phyloP scores from a whole-genome alignment of 2,888 invertebrate genomes.

The Myopa tessellatipennis region DNA sequence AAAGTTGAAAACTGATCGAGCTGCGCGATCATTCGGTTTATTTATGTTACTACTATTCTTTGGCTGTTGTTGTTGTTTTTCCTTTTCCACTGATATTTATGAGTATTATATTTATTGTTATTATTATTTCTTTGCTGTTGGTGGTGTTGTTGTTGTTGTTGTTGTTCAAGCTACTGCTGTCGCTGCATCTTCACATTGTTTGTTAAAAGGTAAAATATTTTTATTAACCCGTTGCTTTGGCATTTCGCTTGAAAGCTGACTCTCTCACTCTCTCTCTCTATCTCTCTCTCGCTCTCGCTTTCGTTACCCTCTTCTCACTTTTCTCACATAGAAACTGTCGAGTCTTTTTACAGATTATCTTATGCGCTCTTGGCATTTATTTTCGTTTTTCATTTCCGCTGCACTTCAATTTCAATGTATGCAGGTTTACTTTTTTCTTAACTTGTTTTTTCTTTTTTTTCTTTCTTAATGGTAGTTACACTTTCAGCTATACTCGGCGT shows the following conservation, averaged over 20 bases:
- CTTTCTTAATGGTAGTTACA: not conserved
- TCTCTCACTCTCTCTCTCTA: not conserved
- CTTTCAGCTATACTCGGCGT: not conserved
- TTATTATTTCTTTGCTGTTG: conserved; percentile 11
- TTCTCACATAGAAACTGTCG: not conserved
- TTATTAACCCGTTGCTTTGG: not conserved
- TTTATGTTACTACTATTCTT: conserved; percentile 34
- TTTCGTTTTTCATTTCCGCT: conserved; percentile 31
- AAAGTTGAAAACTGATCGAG: not conserved
- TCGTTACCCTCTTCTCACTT: not conserved
- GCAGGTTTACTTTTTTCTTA: not conserved
- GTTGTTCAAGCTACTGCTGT: not conserved
- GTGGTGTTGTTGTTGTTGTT: not conserved
- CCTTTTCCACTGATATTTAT: conserved; percentile 16
- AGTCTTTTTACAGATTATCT: not conserved
- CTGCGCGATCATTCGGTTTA: conserved; percentile 25
- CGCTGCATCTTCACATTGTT: conserved; percentile 5
- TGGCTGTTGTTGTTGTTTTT: conserved; percentile 28
- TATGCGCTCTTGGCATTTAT: too few relatives aligned
- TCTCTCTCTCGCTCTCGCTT: not conserved
- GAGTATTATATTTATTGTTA: conserved; percentile 14
- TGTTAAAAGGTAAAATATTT: conserved; percentile 23
- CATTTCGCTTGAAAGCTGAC: not conserved
- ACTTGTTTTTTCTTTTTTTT: conserved; percentile 3
- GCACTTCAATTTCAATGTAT: conserved; percentile 28